Conservation (phyloP, 2,797 vertebrate species). For the Phalloptychus januarius region DNA sequence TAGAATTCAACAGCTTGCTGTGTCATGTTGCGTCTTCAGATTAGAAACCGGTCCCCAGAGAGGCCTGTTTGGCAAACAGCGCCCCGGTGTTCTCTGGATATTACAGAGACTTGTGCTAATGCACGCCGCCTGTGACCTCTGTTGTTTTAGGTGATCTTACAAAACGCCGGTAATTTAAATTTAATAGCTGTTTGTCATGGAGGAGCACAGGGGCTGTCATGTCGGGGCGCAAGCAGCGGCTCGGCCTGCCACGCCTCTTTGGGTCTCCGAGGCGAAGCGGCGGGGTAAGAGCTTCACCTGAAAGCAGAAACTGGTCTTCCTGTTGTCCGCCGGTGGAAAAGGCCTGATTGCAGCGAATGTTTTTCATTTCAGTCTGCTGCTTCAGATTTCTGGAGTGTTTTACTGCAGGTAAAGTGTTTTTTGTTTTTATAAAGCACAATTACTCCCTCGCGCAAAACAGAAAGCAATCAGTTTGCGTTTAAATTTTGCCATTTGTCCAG, state of each 20-base stretch:
- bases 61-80: slow-evolving; percentile 45
- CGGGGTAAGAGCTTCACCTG: slow-evolving; percentile 51
- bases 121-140: slow-evolving; percentile 70
- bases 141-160: slow-evolving; percentile 67
- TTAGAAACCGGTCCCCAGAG: slow-evolving; percentile 46
- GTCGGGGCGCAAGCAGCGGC: slow-evolving; percentile 48
- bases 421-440: slow-evolving; percentile 13
- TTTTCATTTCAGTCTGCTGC: slow-evolving; percentile 9
- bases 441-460: slow-evolving; percentile 1
- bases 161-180: slow-evolving; percentile 73
- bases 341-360: slow-evolving; percentile 21
- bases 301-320: slow-evolving; percentile 23
- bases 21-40: slow-evolving; percentile 12
- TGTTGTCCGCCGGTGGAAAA: slow-evolving; percentile 31
- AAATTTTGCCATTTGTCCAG: slow-evolving; percentile 8
- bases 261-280: slow-evolving; percentile 33
- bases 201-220: slow-evolving; percentile 49
- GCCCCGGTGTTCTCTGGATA: slow-evolving; percentile 54
- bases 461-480: neutral
- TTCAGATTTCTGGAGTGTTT: slow-evolving; percentile 19
- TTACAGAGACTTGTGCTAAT: slow-evolving; percentile 59
- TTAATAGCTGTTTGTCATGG: slow-evolving; percentile 72
- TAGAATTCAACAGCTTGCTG: slow-evolving; percentile 15
- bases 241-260: slow-evolving; percentile 26
- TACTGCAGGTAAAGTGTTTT: neutral